phyloP scores from a whole-genome alignment of 2,797 vertebrate genomes.

The Heterohyrax brucei region DNA sequence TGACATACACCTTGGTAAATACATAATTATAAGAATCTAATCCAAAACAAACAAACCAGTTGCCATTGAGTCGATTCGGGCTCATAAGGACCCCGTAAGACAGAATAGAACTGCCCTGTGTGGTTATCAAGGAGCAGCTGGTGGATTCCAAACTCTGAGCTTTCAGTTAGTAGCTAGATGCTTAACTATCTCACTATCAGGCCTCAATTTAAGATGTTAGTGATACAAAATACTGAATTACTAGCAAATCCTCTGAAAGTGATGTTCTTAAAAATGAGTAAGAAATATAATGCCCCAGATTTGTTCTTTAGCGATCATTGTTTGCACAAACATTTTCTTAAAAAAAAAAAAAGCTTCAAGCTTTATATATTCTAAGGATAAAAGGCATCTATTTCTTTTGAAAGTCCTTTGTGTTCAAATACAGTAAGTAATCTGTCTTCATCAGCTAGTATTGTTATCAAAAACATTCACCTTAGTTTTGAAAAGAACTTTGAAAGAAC shows the following conservation, averaged over 20 bases:
- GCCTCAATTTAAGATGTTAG: too few species aligned
- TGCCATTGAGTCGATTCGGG: too few species aligned
- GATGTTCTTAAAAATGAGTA: slow-evolving; percentile 14
- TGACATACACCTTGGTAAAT: not conserved
- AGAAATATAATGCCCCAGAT: not conserved
- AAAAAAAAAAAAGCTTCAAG: not conserved
- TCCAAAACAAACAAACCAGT: not conserved
- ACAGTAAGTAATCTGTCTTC: not conserved
- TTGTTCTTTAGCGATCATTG: not conserved
- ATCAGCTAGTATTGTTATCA: slow-evolving; percentile 11
- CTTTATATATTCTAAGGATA: not conserved
- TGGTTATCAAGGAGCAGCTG: too few species aligned
- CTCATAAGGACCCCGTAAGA: too few species aligned
- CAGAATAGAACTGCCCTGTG: too few species aligned
- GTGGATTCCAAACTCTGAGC: too few species aligned
- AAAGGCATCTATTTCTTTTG: not conserved
- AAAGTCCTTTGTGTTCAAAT: not conserved
- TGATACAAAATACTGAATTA: slow-evolving; percentile 38
- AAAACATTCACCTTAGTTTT: slow-evolving; percentile 15
- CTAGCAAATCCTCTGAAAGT: slow-evolving; percentile 3
- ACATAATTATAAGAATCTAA: not conserved
- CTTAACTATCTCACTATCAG: too few species aligned
- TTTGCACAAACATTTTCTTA: slow-evolving; percentile 60
- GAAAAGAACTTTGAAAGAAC: not conserved
- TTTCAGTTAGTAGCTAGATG: too few species aligned